Evolutionary conservation across 2,797 vertebrate genomes (phyloP).

Genomic region (Lutjanus campechanus): DNA sequence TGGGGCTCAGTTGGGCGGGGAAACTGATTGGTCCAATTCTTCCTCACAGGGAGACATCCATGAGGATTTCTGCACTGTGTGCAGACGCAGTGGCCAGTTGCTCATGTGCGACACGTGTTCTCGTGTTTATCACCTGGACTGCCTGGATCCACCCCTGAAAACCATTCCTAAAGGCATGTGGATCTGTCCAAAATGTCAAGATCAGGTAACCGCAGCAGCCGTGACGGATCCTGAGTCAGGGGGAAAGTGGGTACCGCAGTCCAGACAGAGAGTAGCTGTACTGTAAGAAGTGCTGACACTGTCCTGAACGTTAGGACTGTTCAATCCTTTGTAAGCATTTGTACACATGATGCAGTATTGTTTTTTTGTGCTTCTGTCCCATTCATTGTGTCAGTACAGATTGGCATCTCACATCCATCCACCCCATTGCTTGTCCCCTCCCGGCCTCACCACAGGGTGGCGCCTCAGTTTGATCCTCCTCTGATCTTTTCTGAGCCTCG

Average conservation of each 20-base stretch:
- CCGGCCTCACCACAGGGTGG: conserved; percentile 69
- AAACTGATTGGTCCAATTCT: conserved; percentile 90
- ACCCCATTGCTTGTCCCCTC: conserved; percentile 75
- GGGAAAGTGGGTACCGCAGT: conserved; percentile 65
- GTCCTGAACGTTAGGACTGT: conserved; percentile 80
- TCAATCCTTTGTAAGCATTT: conserved; percentile 86
- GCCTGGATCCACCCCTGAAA: conserved; percentile 99
- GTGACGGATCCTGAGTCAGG: conserved; percentile 63
- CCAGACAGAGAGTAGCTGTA: conserved; percentile 61
- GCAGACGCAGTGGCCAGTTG: conserved; percentile 99
- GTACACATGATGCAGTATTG: conserved; percentile 79
- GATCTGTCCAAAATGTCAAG: conserved; percentile 99
- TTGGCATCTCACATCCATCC: conserved; percentile 84
- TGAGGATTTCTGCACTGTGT: conserved; percentile 99
- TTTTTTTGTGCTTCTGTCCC: conserved; percentile 82
- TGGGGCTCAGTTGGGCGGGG: conserved; percentile 75
- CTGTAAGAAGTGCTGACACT: conserved; percentile 37
- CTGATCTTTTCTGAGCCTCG: conserved; percentile 29
- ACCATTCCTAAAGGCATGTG: conserved; percentile 99
- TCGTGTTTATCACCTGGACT: conserved; percentile 99
- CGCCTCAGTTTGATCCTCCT: conserved; percentile 22
- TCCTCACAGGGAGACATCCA: conserved; percentile 99
- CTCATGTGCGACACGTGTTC: conserved; percentile 99
- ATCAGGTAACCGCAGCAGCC: conserved; percentile 93
- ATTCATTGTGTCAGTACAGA: conserved; percentile 83